Evolutionary conservation across 2,888 invertebrate genomes (phyloP), one percentile per base, ranked within the genome.

Genomic region (Zonitis immaculata): DNA sequence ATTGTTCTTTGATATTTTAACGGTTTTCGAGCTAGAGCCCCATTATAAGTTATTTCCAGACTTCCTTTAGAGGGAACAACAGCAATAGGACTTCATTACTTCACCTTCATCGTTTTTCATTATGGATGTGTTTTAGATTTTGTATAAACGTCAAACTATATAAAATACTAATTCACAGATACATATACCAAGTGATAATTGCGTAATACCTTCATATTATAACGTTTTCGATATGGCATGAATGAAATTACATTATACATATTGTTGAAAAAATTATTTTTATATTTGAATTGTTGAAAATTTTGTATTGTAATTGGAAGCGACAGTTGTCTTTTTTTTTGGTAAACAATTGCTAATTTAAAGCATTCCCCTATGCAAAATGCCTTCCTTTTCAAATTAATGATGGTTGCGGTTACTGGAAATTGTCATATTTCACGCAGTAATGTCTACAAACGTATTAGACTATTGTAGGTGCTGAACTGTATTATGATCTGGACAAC

Each of bases 81-180:
- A 50, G 51, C 52, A 56, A 56, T 51, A 52, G 52, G 52, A 56
- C 47, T 56, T 50, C 50, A 49, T 47, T 52, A 52, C 50, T 56
- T 47, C 50, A 50, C 52, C 55, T 50, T 47, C 48, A 45, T 54
- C 52, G 54, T 57, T n/a, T n/a, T n/a, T n/a, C n/a, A n/a, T n/a
- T 54, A 51, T 56, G 56, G 59, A 61, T 58, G 54, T 61, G 59
- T 61, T 61, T 60, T 57, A 56, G 53, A 57, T 60, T n/a, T 59
- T 58, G 59, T 59, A 58, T 61, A 60, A 56, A 58, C 35, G 49
- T 49, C 44, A 47, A 48, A 45, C 43, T 55, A 51, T 51, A 51
- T 55, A 55, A 55, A 22, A 22, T 22, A n/a, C n/a, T n/a, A n/a
- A n/a, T n/a, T n/a, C n/a, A n/a, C n/a, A n/a, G n/a, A n/a, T n/a